These are phyloP conservation scores for Dipodomys merriami DNA, from an alignment of 2,113 vertebrate genomes.

Conservation along the genomic window DNA sequence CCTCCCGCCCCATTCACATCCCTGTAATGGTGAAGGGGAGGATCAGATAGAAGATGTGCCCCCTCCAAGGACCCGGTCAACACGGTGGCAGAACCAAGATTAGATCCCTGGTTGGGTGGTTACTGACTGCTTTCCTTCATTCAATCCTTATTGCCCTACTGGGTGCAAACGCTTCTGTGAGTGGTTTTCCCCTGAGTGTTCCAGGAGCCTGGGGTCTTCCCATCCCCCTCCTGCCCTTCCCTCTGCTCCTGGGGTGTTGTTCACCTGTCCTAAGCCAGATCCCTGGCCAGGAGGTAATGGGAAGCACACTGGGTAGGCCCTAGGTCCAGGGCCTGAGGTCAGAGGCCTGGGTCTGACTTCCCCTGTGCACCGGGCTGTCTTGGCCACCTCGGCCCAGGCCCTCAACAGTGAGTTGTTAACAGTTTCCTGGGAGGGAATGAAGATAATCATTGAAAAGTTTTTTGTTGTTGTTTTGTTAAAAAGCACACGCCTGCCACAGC, in stretches of 20 bases:
- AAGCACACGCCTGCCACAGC: neutral
- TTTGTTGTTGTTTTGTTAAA: neutral
- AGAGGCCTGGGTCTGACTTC: neutral
- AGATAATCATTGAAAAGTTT: neutral
- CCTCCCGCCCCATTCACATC: neutral
- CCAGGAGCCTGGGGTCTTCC: neutral
- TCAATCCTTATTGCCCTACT: neutral
- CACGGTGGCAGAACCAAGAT: neutral
- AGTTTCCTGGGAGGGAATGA: neutral
- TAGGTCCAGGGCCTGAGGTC: neutral
- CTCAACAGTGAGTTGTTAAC: neutral
- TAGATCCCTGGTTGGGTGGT: neutral
- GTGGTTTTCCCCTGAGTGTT: neutral
- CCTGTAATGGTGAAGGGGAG: neutral
- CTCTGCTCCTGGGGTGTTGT: neutral
- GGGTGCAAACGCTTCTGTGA: neutral
- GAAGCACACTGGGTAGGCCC: neutral
- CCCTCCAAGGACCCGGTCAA: neutral
- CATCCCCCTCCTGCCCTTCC: neutral
- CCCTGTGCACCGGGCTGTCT: neutral
- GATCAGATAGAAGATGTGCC: neutral
- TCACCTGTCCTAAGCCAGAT: neutral
- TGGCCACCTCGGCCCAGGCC: neutral
- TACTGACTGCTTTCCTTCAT: neutral
- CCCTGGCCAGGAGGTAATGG: fast-evolving